Evolutionary conservation across 2,113 vertebrate species (phyloP).

Genomic region (Tragelaphus buxtoni): DNA sequence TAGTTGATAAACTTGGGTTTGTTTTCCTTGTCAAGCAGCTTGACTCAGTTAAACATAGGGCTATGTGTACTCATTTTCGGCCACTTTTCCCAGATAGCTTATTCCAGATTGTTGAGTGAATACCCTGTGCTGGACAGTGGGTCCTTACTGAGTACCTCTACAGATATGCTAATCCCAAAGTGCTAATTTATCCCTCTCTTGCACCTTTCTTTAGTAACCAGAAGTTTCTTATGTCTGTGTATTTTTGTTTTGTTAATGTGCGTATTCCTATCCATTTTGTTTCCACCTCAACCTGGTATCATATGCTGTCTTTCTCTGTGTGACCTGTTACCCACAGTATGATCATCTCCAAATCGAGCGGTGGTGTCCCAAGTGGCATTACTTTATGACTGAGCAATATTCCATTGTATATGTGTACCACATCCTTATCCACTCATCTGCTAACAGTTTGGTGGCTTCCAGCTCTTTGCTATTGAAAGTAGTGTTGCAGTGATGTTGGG

Average conservation of each 20-base stretch:
- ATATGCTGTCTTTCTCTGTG: background rate
- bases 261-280: background rate
- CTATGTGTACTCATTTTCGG: background rate
- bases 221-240: background rate
- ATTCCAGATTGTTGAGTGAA: background rate
- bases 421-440: background rate
- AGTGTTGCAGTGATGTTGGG: background rate
- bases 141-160: background rate
- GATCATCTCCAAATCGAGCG: background rate
- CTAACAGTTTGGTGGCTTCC: background rate
- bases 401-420: background rate
- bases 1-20: background rate
- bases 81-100: background rate
- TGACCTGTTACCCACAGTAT: background rate
- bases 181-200: background rate
- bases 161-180: background rate
- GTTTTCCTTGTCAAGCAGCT: background rate
- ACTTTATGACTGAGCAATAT: background rate
- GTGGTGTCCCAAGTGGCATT: background rate
- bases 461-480: background rate
- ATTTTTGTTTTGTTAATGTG: background rate
- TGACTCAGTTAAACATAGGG: background rate
- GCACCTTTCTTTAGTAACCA: background rate
- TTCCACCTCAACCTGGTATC: background rate
- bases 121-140: background rate